A percentile compares a stretch with the other conserved stretches of the same genome.
phyloP scores from a whole-genome alignment of 23 tunicate species.

The Styela clava region DNA sequence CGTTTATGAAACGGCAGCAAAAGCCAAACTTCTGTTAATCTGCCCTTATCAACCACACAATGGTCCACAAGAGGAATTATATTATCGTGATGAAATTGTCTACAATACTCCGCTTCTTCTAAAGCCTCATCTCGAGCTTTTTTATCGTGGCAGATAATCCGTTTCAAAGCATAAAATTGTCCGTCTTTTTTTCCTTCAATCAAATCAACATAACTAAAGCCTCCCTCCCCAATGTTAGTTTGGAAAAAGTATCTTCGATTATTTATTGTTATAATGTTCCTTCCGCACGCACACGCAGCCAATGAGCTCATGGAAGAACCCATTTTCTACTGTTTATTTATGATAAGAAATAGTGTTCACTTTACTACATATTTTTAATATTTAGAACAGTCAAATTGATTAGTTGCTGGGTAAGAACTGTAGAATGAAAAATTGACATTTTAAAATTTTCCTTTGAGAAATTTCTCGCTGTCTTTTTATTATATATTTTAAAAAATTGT shows the following conservation, averaged over 20 bases:
- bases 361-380: too few relatives aligned
- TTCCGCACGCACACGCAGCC: conserved; percentile 66
- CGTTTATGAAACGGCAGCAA: conserved; percentile 78
- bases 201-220: conserved; percentile 93
- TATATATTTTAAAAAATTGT: too few relatives aligned
- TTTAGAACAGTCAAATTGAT: too few relatives aligned
- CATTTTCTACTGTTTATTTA: too few relatives aligned
- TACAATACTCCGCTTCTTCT: conserved; percentile 78
- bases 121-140: conserved; percentile 68
- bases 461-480: too few relatives aligned
- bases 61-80: conserved; percentile 77
- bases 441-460: too few relatives aligned
- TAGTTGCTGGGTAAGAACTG: too few relatives aligned
- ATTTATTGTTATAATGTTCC: conserved; percentile 53
- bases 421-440: too few relatives aligned
- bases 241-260: conserved; percentile 58
- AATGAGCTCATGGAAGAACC: conserved; percentile 45
- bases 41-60: conserved; percentile 52
- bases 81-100: conserved; percentile 68
- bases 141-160: conserved; percentile 89
- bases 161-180: conserved; percentile 71
- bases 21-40: conserved; percentile 89
- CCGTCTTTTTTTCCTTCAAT: conserved; percentile 88
- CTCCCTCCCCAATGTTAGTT: conserved; percentile 86
- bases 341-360: too few relatives aligned